These are phyloP conservation scores for Ischnus inquisitorius DNA, from an alignment of 2,888 invertebrate species.

Conservation along the genomic window DNA sequence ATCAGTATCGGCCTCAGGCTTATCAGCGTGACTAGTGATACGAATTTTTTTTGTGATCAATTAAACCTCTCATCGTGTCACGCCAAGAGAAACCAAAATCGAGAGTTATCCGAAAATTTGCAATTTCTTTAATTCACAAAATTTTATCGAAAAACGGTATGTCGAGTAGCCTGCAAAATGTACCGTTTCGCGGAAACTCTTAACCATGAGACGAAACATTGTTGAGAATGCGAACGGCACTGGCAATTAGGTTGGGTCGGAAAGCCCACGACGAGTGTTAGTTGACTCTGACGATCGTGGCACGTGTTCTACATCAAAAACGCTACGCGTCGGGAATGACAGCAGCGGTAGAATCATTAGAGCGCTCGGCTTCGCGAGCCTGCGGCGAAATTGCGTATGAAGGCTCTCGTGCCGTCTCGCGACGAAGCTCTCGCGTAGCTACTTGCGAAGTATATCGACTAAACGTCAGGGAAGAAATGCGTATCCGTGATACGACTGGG, in stretches of 20 bases:
- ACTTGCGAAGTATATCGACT: constrained; percentile 33
- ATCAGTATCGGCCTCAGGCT: too few species aligned
- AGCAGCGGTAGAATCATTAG: constrained; percentile 52
- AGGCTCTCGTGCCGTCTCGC: constrained; percentile 42
- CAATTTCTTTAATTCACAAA: background rate
- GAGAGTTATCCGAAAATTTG: background rate
- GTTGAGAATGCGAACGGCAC: constrained; percentile 17
- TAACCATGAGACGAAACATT: constrained; percentile 30
- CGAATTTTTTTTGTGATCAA: too few species aligned
- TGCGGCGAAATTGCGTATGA: constrained; percentile 36
- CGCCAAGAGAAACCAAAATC: too few species aligned
- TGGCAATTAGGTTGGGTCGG: constrained; percentile 26
- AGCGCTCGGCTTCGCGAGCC: constrained; percentile 33
- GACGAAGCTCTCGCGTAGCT: constrained; percentile 45
- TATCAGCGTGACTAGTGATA: too few species aligned
- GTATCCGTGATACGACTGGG: constrained; percentile 20
- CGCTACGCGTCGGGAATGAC: constrained; percentile 51
- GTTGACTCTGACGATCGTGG: constrained; percentile 27
- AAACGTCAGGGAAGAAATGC: constrained; percentile 36
- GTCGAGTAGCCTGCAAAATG: background rate
- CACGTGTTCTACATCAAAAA: constrained; percentile 48
- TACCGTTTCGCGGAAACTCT: background rate
- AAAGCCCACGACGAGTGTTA: constrained; percentile 1
- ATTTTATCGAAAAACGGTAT: background rate
- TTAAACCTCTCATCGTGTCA: too few species aligned